These are phyloP conservation scores for Eurois occulta DNA, from an alignment of 2,888 invertebrate genomes.

Conservation along the genomic window DNA sequence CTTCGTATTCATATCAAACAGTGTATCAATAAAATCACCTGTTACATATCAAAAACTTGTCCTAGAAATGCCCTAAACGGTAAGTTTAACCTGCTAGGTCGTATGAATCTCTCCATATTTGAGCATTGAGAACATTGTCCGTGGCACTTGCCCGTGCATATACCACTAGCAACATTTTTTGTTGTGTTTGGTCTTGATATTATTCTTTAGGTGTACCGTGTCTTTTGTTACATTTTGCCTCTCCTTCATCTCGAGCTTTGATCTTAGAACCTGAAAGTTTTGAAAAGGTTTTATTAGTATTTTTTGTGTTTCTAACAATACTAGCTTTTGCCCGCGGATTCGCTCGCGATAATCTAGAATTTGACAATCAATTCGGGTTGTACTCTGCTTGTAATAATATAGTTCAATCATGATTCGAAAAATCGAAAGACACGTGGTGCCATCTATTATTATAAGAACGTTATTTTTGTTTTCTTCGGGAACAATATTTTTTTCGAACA, in stretches of 20 bases:
- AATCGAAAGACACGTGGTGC: too few species aligned
- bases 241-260: slow-evolving; percentile 95
- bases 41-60: slow-evolving; percentile 34
- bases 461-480: too few species aligned
- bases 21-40: slow-evolving; percentile 18
- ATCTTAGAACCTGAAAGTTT: slow-evolving; percentile 94
- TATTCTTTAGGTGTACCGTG: slow-evolving; percentile 93
- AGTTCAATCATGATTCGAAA: too few species aligned
- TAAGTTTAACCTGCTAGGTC: slow-evolving; percentile 80
- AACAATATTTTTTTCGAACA: too few species aligned
- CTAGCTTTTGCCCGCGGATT: too few species aligned
- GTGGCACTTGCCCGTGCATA: slow-evolving; percentile 76
- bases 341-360: too few species aligned
- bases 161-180: slow-evolving; percentile 91
- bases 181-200: slow-evolving; percentile 88
- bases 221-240: slow-evolving; percentile 93
- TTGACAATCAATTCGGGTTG: too few species aligned
- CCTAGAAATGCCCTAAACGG: slow-evolving; percentile 33
- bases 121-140: slow-evolving; percentile 88
- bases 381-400: too few species aligned
- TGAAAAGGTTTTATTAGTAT: slow-evolving; percentile 2
- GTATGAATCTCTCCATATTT: slow-evolving; percentile 85
- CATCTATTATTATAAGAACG: too few species aligned
- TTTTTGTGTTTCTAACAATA: neutral
- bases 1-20: slow-evolving; percentile 15